A percentile compares a stretch with the other conserved stretches of the same genome.
These are phyloP conservation scores for Plectus sambesii DNA, from an alignment of 1,140 invertebrate genomes.

Conservation along the genomic window DNA sequence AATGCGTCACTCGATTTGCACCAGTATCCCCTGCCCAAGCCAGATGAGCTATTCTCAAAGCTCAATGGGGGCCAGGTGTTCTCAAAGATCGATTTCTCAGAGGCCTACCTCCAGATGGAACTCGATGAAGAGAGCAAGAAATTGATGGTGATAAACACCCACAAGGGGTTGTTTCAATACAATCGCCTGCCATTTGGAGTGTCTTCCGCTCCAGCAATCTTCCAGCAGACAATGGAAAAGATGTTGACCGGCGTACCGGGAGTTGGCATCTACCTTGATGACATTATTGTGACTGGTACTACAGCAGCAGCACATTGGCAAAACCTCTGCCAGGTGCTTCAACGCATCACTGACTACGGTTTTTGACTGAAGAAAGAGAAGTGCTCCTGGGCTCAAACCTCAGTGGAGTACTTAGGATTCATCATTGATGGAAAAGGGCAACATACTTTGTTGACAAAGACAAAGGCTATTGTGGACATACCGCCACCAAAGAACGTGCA, in stretches of 20 bases:
- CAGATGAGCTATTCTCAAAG: no score
- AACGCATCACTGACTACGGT: constrained; percentile 37
- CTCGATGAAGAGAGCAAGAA: no score
- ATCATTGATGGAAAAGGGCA: constrained; percentile 12
- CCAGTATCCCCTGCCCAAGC: no score
- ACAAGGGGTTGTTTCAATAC: no score
- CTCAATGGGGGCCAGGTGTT: no score
- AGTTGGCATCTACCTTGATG: constrained; percentile 43
- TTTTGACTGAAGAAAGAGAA: constrained; percentile 48
- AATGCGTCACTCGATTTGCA: no score
- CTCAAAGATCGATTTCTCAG: no score
- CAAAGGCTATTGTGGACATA: constrained; percentile 11
- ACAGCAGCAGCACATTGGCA: constrained; percentile 32
- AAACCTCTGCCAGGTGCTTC: constrained; percentile 41
- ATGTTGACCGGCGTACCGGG: constrained; percentile 40
- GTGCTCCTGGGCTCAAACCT: constrained; percentile 11
- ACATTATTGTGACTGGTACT: constrained; percentile 41
- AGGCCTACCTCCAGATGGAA: no score
- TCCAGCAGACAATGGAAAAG: constrained; percentile 36
- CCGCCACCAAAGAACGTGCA: constrained; percentile 17
- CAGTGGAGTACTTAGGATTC: constrained; percentile 10
- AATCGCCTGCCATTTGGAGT: constrained; percentile 5
- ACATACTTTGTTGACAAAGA: constrained; percentile 3
- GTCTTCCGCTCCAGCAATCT: constrained; percentile 26
- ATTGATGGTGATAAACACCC: no score